Evolutionary conservation across 2,888 invertebrate species (phyloP), one percentile per base, ranked within the genome.

Genomic region (Nemotelus nigrinus): DNA sequence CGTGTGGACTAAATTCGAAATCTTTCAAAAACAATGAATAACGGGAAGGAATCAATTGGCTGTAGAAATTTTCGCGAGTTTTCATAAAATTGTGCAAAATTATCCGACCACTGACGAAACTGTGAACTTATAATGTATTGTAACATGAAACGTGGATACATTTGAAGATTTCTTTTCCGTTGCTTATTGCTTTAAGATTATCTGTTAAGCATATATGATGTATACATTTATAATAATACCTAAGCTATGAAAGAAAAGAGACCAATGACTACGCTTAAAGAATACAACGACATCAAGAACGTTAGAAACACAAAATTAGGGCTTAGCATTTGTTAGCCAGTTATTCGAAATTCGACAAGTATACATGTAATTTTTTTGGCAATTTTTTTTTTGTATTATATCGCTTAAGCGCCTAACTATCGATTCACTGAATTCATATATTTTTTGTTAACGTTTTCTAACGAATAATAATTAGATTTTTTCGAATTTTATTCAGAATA

Each of bases 211-310:
- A 50, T 48, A 74, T 60, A 60, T 65, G 44, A 63, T 63, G 57
- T 25, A 57, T 25, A 57, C 57, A 57, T 7, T 25, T 7, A 25
- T 7, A 25, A 8, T 67, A 67, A 67, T 25, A 10, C 43, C 44
- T 60, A 74, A 74, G 74, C 48, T 74, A 74, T 3, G 48, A 48
- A 74, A 74, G 25, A 25, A 25, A 25, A 25, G 74, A 74, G 48
- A 74, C 74, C 74, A 74, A 74, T 72, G 72, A 72, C 72, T 72
- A 72, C 60, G 74, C 74, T 74, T 74, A 74, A n/a, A 63, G 48
- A 57, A 57, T 63, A 63, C 25, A 4, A 39, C 63, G 57, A 63
- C 8, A 63, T 43, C 41, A 63, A 63, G 8, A 39, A 43, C 70
- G 41, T 41, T 53, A 70, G 55, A 53, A 70, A 70, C 53, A 45